These are phyloP conservation scores for Drosophila imparisetae DNA, from an alignment of 2,888 invertebrate genomes.

Conservation along the genomic window DNA sequence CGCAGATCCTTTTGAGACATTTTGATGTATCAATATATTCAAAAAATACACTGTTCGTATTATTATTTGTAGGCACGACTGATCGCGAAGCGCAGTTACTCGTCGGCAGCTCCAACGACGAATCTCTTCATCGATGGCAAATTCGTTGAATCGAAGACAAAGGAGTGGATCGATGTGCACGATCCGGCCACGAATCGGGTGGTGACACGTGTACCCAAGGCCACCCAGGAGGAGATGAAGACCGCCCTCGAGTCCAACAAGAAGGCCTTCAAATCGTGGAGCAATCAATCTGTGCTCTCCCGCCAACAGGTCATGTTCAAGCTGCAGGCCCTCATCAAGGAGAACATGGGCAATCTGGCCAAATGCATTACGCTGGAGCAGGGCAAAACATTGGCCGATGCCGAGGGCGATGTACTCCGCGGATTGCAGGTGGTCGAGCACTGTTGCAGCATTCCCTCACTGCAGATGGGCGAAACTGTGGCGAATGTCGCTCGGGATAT, in stretches of 20 bases:
- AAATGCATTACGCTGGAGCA: conserved; percentile 97
- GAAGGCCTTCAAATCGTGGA: conserved; percentile 93
- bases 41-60: not conserved
- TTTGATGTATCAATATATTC: conserved; percentile 20
- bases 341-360: conserved; percentile 95
- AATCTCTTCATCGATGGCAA: conserved; percentile 98
- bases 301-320: conserved; percentile 97
- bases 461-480: conserved; percentile 97
- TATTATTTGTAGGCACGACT: conserved; percentile 67
- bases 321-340: conserved; percentile 92
- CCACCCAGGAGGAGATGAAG: conserved; percentile 95
- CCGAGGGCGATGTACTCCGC: conserved; percentile 98
- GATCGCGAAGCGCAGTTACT: conserved; percentile 85
- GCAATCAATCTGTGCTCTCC: conserved; percentile 94
- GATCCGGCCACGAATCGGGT: conserved; percentile 97
- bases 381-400: conserved; percentile 98
- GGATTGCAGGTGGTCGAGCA: conserved; percentile 99
- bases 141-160: conserved; percentile 95
- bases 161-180: conserved; percentile 97
- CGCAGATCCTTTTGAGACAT: not conserved
- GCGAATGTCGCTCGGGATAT: conserved; percentile 94
- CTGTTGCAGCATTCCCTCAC: conserved; percentile 95
- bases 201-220: conserved; percentile 93
- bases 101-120: conserved; percentile 89
- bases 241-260: conserved; percentile 94